phyloP scores from a whole-genome alignment of 2,797 vertebrate species.

The Artibeus jamaicensis region DNA sequence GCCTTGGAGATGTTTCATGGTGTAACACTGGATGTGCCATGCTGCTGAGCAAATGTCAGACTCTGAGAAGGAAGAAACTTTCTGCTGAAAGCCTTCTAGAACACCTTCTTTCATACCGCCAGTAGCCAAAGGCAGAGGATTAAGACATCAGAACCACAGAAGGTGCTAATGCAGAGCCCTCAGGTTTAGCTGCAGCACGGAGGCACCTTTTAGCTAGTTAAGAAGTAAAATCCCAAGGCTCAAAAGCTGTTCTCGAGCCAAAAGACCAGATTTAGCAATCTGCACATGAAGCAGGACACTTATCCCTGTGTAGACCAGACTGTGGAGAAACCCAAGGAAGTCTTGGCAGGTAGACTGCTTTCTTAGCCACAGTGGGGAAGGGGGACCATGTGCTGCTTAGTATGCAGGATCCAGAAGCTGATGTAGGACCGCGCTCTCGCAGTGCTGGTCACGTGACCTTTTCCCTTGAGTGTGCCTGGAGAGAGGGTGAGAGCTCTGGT shows the following conservation, averaged over 20 bases:
- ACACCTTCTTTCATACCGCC: constrained; percentile 10
- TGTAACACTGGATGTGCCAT: neutral
- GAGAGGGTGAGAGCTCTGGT: neutral
- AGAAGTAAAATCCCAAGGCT: neutral
- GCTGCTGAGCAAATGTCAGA: constrained; percentile 49
- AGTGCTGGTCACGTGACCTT: neutral
- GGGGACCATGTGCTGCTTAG: accelerated
- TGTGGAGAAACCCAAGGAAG: neutral
- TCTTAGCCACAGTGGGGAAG: neutral
- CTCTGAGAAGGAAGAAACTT: constrained; percentile 33
- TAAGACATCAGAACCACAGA: constrained; percentile 22
- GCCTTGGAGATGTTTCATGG: constrained; percentile 56
- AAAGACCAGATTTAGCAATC: constrained; percentile 43
- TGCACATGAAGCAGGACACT: constrained; percentile 1
- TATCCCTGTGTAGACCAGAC: neutral
- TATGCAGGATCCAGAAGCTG: neutral
- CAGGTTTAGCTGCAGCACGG: neutral
- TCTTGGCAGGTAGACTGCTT: neutral
- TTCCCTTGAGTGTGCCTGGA: neutral
- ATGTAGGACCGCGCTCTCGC: accelerated
- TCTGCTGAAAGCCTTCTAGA: neutral
- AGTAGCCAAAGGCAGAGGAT: constrained; percentile 34
- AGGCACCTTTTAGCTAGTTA: neutral
- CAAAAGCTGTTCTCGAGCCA: constrained; percentile 11
- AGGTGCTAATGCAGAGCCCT: neutral